phyloP scores from a whole-genome alignment of 2,797 vertebrate species.

The Sebastes steindachneri region DNA sequence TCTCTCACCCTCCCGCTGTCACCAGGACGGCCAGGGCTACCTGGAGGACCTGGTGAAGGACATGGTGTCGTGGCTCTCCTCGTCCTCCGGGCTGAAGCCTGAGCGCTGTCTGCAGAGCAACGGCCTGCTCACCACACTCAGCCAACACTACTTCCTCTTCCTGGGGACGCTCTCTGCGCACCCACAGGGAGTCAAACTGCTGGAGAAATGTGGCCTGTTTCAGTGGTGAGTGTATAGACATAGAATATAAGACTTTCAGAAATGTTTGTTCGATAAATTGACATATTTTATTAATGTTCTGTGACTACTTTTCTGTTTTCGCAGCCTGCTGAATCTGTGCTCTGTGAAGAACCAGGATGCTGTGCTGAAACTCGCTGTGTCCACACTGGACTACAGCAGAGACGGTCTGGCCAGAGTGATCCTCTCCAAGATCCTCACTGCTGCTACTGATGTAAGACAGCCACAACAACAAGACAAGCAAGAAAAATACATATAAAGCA shows the following conservation, averaged over 20 bases:
- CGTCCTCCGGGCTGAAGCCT: slow-evolving; percentile 92
- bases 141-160: slow-evolving; percentile 99
- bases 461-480: background rate
- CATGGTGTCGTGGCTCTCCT: slow-evolving; percentile 94
- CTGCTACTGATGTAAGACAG: slow-evolving; percentile 93
- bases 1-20: background rate
- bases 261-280: background rate
- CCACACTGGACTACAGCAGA: slow-evolving; percentile 97
- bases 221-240: slow-evolving; percentile 88
- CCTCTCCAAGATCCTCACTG: slow-evolving; percentile 97
- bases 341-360: slow-evolving; percentile 98
- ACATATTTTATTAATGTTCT: background rate
- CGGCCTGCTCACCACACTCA: slow-evolving; percentile 94
- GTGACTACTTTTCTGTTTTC: slow-evolving; percentile 8
- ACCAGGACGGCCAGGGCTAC: slow-evolving; percentile 94
- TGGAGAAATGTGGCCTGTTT: slow-evolving; percentile 99
- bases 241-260: background rate
- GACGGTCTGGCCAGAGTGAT: slow-evolving; percentile 97
- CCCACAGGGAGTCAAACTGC: slow-evolving; percentile 95
- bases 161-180: slow-evolving; percentile 96
- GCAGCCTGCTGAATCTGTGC: slow-evolving; percentile 96
- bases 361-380: slow-evolving; percentile 94
- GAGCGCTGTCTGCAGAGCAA: slow-evolving; percentile 96
- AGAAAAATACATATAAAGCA: background rate
- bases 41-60: slow-evolving; percentile 96